Conservation (phyloP, 2,113 vertebrate genomes). For the Macquaria ambigua region DNA sequence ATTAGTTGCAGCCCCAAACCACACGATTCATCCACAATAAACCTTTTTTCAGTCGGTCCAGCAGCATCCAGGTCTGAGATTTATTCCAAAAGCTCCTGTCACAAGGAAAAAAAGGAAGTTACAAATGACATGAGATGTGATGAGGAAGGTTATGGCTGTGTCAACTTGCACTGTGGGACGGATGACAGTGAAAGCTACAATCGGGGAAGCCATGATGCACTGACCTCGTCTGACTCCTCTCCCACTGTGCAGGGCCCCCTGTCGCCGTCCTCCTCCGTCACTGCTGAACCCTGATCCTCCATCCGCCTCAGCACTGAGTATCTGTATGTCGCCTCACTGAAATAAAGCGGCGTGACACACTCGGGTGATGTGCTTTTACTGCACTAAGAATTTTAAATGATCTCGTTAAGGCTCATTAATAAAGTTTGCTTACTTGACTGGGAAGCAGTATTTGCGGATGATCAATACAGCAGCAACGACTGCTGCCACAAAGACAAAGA, state of each 20-base stretch:
- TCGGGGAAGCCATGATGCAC: conserved; percentile 38
- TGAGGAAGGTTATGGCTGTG: conserved; percentile 51
- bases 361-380: conserved; percentile 35
- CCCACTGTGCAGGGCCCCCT: conserved; percentile 49
- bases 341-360: conserved; percentile 50
- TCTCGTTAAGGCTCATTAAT: conserved; percentile 45
- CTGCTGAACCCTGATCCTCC: conserved; percentile 72
- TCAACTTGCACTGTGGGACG: conserved; percentile 36
- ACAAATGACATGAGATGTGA: conserved; percentile 56
- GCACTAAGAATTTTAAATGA: conserved; percentile 49
- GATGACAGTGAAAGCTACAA: conserved; percentile 50
- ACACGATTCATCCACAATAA: conserved; percentile 21
- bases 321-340: conserved; percentile 79
- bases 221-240: conserved; percentile 84
- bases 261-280: conserved; percentile 61
- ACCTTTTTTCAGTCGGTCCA: conserved; percentile 10
- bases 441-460: conserved; percentile 83
- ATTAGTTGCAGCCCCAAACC: conserved; percentile 6
- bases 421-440: conserved; percentile 76
- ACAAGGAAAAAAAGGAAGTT: conserved; percentile 42
- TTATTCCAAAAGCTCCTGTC: conserved; percentile 81
- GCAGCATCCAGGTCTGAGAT: conserved; percentile 38
- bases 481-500: conserved; percentile 72
- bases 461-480: conserved; percentile 77
- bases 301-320: conserved; percentile 77